Evolutionary conservation across 2,888 invertebrate species (phyloP).

Genomic region (Deilephila elpenor): DNA sequence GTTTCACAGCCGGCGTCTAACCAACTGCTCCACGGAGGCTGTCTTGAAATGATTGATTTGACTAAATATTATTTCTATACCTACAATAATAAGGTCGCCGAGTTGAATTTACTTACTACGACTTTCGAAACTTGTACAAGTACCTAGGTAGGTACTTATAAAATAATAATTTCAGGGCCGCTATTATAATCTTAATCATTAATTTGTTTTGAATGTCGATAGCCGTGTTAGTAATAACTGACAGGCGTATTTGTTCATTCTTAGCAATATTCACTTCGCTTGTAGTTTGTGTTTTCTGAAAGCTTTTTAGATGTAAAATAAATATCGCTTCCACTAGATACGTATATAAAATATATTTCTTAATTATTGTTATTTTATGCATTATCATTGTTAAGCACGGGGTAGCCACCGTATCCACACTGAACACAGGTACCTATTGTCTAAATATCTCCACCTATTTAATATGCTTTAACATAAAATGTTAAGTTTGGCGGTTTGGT

Average conservation of each 20-base stretch:
- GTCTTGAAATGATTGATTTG: background rate
- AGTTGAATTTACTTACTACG: background rate
- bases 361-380: too few relatives aligned
- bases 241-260: background rate
- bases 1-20: too few relatives aligned
- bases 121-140: background rate
- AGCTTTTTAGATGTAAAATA: background rate
- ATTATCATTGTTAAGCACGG: too few relatives aligned
- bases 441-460: background rate
- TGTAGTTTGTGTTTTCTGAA: background rate
- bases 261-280: conserved; percentile 1
- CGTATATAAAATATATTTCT: too few relatives aligned
- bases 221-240: background rate
- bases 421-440: background rate
- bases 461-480: conserved; percentile 6
- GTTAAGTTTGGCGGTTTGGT: conserved; percentile 46
- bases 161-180: conserved; percentile 4
- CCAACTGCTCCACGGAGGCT: too few relatives aligned
- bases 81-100: background rate
- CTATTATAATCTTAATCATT: background rate
- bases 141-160: background rate
- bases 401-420: background rate
- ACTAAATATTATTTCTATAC: background rate
- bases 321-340: too few relatives aligned
- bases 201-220: background rate